Evolutionary conservation across 2,113 vertebrate genomes (phyloP).

Genomic region (Cinclus mexicanus): DNA sequence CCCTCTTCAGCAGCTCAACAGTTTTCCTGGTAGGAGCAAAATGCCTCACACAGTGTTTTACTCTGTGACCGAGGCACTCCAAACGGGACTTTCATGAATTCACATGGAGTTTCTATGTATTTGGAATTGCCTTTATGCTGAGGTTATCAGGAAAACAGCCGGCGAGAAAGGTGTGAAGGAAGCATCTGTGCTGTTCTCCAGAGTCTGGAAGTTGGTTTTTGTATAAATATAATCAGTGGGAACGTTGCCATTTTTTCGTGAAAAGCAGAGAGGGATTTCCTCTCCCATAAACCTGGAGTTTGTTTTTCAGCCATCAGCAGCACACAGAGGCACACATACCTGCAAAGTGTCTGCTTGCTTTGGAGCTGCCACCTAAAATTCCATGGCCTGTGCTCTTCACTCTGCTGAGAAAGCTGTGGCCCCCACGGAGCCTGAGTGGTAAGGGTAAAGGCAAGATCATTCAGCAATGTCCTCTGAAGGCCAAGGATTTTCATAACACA

Average conservation of each 20-base stretch:
- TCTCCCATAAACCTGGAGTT: not conserved
- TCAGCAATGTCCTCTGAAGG: not conserved
- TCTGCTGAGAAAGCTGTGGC: not conserved
- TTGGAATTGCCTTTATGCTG: not conserved
- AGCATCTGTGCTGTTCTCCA: not conserved
- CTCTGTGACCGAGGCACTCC: accelerated
- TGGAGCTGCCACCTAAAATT: not conserved
- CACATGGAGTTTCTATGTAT: not conserved
- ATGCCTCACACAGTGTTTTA: not conserved
- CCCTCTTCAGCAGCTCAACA: not conserved
- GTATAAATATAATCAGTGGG: not conserved
- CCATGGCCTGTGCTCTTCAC: not conserved
- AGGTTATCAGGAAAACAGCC: not conserved
- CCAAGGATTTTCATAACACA: not conserved
- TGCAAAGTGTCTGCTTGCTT: not conserved
- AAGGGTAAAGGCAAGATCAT: not conserved
- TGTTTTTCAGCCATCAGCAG: not conserved
- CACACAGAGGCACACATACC: accelerated
- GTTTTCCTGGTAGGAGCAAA: not conserved
- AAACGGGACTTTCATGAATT: not conserved
- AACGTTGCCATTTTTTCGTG: not conserved
- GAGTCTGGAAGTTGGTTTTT: not conserved
- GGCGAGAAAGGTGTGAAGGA: not conserved
- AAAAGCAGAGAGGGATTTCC: not conserved
- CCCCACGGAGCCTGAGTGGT: not conserved